Conservation (phyloP, 2,113 vertebrate genomes). For the Falcunculus frontatus region DNA sequence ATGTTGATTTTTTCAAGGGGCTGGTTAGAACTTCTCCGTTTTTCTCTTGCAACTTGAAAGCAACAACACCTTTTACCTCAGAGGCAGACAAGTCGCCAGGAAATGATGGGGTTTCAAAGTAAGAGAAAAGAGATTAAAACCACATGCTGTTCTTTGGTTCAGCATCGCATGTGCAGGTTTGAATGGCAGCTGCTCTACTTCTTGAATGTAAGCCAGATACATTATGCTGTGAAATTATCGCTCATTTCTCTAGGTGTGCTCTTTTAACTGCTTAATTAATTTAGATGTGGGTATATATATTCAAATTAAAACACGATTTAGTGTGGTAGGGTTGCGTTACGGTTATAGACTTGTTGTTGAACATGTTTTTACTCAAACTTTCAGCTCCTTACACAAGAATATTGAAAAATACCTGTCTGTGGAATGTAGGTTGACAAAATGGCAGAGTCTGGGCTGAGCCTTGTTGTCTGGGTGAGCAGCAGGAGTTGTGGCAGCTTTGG, state of each 20-base stretch:
- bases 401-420: neutral
- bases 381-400: neutral
- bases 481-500: neutral
- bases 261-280: conserved; percentile 61
- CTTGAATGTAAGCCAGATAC: conserved; percentile 41
- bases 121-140: conserved; percentile 56
- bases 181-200: conserved; percentile 39
- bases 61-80: conserved; percentile 16
- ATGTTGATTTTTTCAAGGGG: conserved; percentile 11
- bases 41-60: conserved; percentile 10
- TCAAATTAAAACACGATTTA: conserved; percentile 20
- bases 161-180: neutral
- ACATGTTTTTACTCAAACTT: neutral
- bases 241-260: conserved; percentile 45
- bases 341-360: neutral
- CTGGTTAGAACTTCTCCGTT: neutral
- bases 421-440: neutral
- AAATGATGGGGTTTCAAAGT: conserved; percentile 58
- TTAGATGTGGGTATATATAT: conserved; percentile 15
- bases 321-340: neutral
- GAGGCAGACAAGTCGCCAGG: conserved; percentile 27
- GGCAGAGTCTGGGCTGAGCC: neutral
- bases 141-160: conserved; percentile 18
- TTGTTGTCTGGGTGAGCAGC: neutral
- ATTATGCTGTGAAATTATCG: conserved; percentile 53